These are phyloP conservation scores for Therioaphis trifolii DNA, from an alignment of 2,888 invertebrate species.

Conservation along the genomic window DNA sequence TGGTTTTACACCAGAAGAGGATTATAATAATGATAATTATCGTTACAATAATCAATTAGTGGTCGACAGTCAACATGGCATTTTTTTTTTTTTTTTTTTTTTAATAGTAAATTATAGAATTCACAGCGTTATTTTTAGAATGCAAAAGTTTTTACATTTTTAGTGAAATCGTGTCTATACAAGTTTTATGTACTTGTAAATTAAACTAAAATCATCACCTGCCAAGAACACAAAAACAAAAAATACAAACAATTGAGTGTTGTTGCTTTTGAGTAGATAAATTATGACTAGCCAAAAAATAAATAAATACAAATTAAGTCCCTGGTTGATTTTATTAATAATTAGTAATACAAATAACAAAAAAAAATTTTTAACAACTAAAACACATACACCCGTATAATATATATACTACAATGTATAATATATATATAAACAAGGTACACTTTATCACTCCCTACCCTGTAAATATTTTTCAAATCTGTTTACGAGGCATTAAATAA, in stretches of 20 bases:
- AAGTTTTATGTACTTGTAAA: neutral
- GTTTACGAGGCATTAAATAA: no score
- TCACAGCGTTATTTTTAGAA: neutral
- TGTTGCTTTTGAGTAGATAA: neutral
- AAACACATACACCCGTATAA: no score
- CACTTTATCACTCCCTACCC: no score
- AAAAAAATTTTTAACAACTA: no score
- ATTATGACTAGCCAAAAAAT: neutral
- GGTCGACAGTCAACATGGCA: no score
- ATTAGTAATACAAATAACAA: neutral
- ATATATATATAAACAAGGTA: no score
- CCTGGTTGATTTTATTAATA: neutral
- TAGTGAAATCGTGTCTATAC: neutral
- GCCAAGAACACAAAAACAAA: neutral
- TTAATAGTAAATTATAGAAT: neutral
- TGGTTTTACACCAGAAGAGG: neutral
- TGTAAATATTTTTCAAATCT: no score
- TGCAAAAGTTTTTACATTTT: neutral
- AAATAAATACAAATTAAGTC: neutral
- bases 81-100: neutral
- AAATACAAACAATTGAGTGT: neutral
- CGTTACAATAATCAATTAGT: no score
- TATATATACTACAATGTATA: no score
- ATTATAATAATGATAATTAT: neutral
- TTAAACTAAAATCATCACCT: constrained; percentile 17